phyloP scores from a whole-genome alignment of 2,888 invertebrate species.

The Syrista parreyssii region DNA sequence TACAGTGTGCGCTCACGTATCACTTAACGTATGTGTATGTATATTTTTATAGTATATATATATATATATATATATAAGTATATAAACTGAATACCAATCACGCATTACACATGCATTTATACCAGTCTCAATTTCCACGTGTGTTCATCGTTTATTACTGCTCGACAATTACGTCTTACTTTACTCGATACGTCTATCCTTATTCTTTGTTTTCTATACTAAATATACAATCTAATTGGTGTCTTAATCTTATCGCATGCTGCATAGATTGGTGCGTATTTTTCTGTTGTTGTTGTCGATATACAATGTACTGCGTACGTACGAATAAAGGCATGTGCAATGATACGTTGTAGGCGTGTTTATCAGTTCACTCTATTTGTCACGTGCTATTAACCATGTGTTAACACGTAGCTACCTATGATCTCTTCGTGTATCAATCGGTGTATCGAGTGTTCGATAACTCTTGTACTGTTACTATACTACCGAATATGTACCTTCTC shows the following conservation, averaged over 20 bases:
- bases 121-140: not conserved
- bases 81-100: not conserved
- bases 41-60: too few species aligned
- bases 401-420: not conserved
- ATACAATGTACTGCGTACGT: not conserved
- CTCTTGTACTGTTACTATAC: not conserved
- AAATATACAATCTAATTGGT: not conserved
- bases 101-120: conserved; percentile 19
- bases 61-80: too few species aligned
- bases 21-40: conserved; percentile 20
- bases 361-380: not conserved
- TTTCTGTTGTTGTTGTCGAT: not conserved
- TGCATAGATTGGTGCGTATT: not conserved
- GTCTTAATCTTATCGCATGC: not conserved
- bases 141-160: not conserved
- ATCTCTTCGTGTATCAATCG: not conserved
- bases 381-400: not conserved
- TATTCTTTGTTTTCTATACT: not conserved
- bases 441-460: not conserved
- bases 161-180: not conserved
- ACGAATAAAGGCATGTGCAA: conserved; percentile 23
- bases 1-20: conserved; percentile 32
- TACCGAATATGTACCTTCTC: not conserved
- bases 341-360: conserved; percentile 11
- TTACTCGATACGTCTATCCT: not conserved